Evolutionary conservation across 2,888 invertebrate genomes (phyloP).

Genomic region (Ferrisia virgata): DNA sequence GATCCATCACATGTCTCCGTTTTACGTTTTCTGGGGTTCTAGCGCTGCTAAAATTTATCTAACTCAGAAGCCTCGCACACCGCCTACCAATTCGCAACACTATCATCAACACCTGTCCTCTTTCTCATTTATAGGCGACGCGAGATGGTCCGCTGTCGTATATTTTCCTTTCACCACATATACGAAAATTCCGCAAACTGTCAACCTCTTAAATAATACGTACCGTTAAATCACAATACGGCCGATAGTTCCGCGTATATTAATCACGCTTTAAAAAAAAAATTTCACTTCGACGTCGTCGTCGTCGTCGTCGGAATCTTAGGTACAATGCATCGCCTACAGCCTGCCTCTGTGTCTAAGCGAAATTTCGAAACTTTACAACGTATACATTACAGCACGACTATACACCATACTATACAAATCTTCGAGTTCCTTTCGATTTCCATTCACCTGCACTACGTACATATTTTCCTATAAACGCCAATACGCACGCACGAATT

Average conservation of each 20-base stretch:
- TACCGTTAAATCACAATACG: conserved; percentile 9
- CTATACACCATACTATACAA: no score
- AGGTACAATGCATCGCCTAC: no score
- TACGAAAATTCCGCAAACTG: conserved; percentile 22
- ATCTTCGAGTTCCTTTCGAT: no score
- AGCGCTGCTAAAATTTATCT: conserved; percentile 37
- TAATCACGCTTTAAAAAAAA: neutral
- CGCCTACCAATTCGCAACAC: conserved; percentile 29
- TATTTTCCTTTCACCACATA: neutral
- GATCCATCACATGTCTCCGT: conserved; percentile 43
- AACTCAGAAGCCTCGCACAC: conserved; percentile 1
- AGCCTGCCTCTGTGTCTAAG: no score
- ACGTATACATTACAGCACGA: no score
- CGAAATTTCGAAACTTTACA: no score
- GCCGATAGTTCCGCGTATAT: neutral
- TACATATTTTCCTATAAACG: no score
- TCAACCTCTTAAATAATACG: conserved; percentile 17
- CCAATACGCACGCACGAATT: no score
- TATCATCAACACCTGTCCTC: conserved; percentile 43
- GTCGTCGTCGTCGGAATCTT: no score
- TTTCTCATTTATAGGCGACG: conserved; percentile 36
- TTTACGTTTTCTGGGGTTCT: conserved; percentile 16
- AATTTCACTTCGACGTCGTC: neutral
- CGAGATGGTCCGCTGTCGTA: conserved; percentile 5
- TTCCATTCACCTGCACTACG: no score